phyloP scores from a whole-genome alignment of 2,888 invertebrate species.

The Therioaphis trifolii region DNA sequence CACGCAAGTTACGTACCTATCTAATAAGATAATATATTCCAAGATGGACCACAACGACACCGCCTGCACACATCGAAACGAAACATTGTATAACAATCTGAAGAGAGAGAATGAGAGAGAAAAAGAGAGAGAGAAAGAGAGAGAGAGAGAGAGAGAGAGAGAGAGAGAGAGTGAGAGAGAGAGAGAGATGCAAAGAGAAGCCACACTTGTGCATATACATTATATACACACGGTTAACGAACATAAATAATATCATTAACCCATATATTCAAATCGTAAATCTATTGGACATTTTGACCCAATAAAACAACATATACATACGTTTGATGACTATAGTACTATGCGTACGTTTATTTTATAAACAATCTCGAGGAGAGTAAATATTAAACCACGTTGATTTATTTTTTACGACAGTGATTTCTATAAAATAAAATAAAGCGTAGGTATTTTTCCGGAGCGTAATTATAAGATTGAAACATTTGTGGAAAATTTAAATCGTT shows the following conservation, averaged over 20 bases:
- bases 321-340: not conserved
- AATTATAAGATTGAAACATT: too few species aligned
- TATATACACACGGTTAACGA: not conserved
- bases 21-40: not conserved
- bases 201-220: not conserved
- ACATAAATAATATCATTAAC: slow-evolving; percentile 1
- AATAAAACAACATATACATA: not conserved
- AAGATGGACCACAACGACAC: not conserved
- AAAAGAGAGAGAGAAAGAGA: not conserved
- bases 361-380: too few species aligned
- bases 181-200: not conserved
- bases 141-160: not conserved
- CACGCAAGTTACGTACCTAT: not conserved
- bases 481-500: too few species aligned
- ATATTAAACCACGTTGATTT: too few species aligned
- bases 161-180: not conserved
- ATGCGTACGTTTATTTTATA: not conserved
- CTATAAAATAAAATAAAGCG: too few species aligned
- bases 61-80: not conserved
- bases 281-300: not conserved
- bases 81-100: not conserved
- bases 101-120: not conserved
- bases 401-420: too few species aligned
- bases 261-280: not conserved
- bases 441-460: too few species aligned